These are phyloP conservation scores for Vulpes vulpes DNA, from an alignment of 2,113 vertebrate genomes.

Conservation along the genomic window DNA sequence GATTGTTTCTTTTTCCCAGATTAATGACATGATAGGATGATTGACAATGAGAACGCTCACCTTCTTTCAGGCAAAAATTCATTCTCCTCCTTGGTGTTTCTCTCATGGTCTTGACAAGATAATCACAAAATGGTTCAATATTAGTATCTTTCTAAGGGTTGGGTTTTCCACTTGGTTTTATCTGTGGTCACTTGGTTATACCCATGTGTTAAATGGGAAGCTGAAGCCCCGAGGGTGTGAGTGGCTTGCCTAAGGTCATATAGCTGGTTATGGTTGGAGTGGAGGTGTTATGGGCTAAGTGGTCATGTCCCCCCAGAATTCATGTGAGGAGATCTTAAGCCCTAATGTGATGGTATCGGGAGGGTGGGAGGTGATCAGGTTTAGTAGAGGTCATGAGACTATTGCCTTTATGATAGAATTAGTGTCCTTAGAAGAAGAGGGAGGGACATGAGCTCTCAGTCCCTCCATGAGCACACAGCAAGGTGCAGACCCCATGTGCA, in stretches of 20 bases:
- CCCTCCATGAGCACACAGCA: neutral
- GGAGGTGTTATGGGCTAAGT: neutral
- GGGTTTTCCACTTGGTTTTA: neutral
- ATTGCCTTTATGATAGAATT: neutral
- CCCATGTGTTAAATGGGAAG: neutral
- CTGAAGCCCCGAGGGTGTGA: neutral
- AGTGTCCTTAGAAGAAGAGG: neutral
- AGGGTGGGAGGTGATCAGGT: neutral
- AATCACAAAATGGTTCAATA: neutral
- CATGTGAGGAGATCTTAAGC: neutral
- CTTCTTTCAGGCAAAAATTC: neutral
- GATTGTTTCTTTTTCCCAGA: neutral
- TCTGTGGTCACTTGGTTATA: neutral
- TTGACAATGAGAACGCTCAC: neutral
- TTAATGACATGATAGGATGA: neutral
- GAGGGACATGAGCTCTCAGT: neutral
- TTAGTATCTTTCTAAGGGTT: conserved; percentile 28
- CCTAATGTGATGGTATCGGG: neutral
- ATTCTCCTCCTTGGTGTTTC: neutral
- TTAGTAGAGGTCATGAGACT: neutral
- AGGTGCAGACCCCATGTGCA: neutral
- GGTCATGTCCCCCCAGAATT: neutral
- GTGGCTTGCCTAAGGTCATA: neutral
- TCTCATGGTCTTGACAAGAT: neutral
- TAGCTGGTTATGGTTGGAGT: neutral